Percentiles rank a stretch among this genome's conserved stretches.
phyloP scores from a whole-genome alignment of 2,113 vertebrate species.

The Rattus norvegicus region GRCr8 NC_086039.1:40973501-40974000 shows the following conservation, averaged over 20 bases:
- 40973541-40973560: not conserved
- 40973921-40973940: conserved; percentile 3
- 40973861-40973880: not conserved
- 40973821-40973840: not conserved
- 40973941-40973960: conserved; percentile 8
- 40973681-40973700: not conserved
- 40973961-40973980: conserved; percentile 16
- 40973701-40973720: not conserved
- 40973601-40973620: not conserved
- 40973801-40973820: not conserved
- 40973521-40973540: not conserved
- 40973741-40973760: not conserved
- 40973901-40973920: not conserved
- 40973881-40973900: not conserved
- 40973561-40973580: not conserved
- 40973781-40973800: not conserved
- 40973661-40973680: not conserved
- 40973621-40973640: not conserved
- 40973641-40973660: not conserved
- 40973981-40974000: not conserved
- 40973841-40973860: not conserved
- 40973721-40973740: not conserved
- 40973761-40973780: not conserved
- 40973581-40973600: conserved; percentile 41
- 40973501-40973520: not conserved